Conservation (phyloP, 1,140 invertebrate species). For the Temnothorax longispinosus region DNA sequence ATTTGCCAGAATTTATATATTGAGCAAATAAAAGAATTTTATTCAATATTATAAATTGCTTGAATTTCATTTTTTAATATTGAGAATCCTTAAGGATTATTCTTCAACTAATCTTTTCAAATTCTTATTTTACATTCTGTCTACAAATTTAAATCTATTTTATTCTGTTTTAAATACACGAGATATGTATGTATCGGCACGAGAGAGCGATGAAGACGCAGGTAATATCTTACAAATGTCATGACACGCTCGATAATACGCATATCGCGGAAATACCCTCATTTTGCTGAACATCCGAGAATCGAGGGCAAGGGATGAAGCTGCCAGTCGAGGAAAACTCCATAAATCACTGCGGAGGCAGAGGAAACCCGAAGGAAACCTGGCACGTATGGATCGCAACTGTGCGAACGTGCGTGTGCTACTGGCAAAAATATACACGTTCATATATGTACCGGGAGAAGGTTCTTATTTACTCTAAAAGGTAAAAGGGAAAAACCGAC, state of each 20-base stretch:
- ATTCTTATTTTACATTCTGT: neutral
- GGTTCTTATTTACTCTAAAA: slow-evolving; percentile 75
- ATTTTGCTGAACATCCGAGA: slow-evolving; percentile 58
- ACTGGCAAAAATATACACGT: slow-evolving; percentile 43
- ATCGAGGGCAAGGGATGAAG: slow-evolving; percentile 67
- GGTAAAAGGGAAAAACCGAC: slow-evolving; percentile 68
- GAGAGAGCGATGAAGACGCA: slow-evolving; percentile 33
- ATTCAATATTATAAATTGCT: neutral
- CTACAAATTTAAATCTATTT: neutral
- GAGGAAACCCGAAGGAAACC: slow-evolving; percentile 46
- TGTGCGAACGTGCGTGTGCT: slow-evolving; percentile 78
- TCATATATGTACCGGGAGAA: neutral
- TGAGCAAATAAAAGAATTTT: neutral
- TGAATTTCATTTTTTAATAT: neutral
- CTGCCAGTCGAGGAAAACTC: slow-evolving; percentile 68
- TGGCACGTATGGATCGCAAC: slow-evolving; percentile 67
- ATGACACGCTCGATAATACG: slow-evolving; percentile 56
- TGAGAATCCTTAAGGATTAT: neutral
- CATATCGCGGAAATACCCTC: slow-evolving; percentile 61
- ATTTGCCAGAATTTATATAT: neutral
- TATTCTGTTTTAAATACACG: neutral
- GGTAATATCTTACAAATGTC: slow-evolving; percentile 43
- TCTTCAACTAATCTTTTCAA: neutral
- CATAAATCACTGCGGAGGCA: slow-evolving; percentile 75
- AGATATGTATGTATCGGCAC: neutral